phyloP scores from a whole-genome alignment of 2,888 invertebrate species.

The Drosophila pullipes region DNA sequence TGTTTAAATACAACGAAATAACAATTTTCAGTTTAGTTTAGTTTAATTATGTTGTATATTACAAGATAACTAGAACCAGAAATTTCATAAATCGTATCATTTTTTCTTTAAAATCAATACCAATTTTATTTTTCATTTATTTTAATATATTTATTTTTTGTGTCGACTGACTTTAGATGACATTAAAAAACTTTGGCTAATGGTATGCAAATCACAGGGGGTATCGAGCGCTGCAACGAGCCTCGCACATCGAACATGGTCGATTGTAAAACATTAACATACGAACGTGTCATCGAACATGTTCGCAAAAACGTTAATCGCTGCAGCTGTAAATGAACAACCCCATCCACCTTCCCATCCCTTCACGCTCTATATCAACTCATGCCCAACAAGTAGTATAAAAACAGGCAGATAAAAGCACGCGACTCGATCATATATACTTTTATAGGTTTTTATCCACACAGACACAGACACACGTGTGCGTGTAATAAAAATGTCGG shows the following conservation, averaged over 20 bases:
- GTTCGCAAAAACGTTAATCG: not conserved
- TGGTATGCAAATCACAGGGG: not conserved
- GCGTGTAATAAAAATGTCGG: not conserved
- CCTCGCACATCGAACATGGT: not conserved
- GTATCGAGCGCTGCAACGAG: not conserved
- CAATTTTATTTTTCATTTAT: not conserved
- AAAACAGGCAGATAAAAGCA: not conserved
- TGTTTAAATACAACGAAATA: not conserved
- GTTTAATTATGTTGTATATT: not conserved
- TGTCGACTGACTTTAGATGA: not conserved
- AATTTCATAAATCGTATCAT: not conserved
- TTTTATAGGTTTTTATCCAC: not conserved
- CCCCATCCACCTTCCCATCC: not conserved
- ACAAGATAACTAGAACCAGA: too few species aligned
- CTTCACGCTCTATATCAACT: not conserved
- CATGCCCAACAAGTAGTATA: not conserved
- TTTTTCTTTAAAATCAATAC: not conserved
- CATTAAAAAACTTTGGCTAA: not conserved
- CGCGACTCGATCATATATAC: conserved; percentile 14
- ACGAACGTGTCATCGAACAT: not conserved
- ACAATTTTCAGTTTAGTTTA: not conserved
- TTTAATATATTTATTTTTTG: too few species aligned
- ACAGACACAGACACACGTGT: not conserved
- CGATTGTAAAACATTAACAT: not conserved
- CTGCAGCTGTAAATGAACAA: not conserved